phyloP scores from a whole-genome alignment of 1,140 invertebrate species.

The Drosophila tristis region DNA sequence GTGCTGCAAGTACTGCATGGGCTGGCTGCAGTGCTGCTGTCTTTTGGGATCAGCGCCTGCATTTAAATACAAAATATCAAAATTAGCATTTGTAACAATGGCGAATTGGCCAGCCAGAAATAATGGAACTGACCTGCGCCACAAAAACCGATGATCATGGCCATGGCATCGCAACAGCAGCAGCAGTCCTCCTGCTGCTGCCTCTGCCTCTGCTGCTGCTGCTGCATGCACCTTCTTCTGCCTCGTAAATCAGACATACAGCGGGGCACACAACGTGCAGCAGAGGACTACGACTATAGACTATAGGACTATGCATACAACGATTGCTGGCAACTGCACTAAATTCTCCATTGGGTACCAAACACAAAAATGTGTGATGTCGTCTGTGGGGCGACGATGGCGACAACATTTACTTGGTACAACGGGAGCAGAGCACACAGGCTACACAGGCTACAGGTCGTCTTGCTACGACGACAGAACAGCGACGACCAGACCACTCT shows the following conservation, averaged over 20 bases:
- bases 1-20: slow-evolving; percentile 22
- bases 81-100: slow-evolving; percentile 83
- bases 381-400: slow-evolving; percentile 62
- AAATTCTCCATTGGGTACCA: slow-evolving; percentile 44
- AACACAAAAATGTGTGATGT: slow-evolving; percentile 68
- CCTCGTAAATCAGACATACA: slow-evolving; percentile 68
- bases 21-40: slow-evolving; percentile 10
- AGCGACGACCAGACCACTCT: slow-evolving; percentile 20
- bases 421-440: slow-evolving; percentile 60
- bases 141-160: slow-evolving; percentile 62
- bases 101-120: slow-evolving; percentile 75
- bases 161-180: slow-evolving; percentile 48
- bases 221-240: slow-evolving; percentile 14
- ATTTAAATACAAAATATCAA: slow-evolving; percentile 82
- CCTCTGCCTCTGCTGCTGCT: slow-evolving; percentile 7
- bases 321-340: slow-evolving; percentile 57
- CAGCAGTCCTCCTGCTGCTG: slow-evolving; percentile 20
- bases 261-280: slow-evolving; percentile 8
- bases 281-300: too few species aligned
- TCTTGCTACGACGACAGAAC: slow-evolving; percentile 12
- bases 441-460: slow-evolving; percentile 55
- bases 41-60: slow-evolving; percentile 39
- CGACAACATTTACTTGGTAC: slow-evolving; percentile 62
- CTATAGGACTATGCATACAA: slow-evolving; percentile 5
- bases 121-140: slow-evolving; percentile 79